These are phyloP conservation scores for Therioaphis trifolii DNA, from an alignment of 2,888 invertebrate genomes.

Conservation along the genomic window DNA sequence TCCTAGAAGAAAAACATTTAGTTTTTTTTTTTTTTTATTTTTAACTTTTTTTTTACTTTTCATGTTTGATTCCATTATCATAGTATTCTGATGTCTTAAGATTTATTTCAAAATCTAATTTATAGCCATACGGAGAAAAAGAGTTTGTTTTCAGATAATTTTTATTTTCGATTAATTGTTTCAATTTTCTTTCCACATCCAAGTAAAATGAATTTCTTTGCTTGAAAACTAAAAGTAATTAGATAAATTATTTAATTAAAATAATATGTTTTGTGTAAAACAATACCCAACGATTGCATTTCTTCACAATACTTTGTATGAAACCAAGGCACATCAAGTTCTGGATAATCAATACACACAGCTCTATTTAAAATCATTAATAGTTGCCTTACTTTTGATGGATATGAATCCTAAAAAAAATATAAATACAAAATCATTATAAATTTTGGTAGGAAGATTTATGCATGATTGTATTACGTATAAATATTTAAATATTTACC, in stretches of 20 bases:
- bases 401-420: constrained; percentile 71
- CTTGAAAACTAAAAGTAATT: constrained; percentile 64
- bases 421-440: background rate
- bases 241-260: constrained; percentile 4
- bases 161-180: constrained; percentile 67
- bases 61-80: background rate
- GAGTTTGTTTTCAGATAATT: constrained; percentile 67
- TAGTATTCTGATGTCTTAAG: constrained; percentile 63
- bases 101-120: constrained; percentile 69
- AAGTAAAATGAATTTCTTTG: constrained; percentile 64
- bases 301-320: constrained; percentile 75
- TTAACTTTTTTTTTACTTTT: constrained; percentile 25
- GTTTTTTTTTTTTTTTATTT: too few relatives aligned
- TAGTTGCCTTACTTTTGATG: constrained; percentile 71
- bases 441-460: background rate
- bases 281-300: constrained; percentile 70
- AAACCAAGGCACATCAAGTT: constrained; percentile 76
- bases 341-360: constrained; percentile 75
- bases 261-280: constrained; percentile 36
- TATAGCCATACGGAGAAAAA: constrained; percentile 70
- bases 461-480: background rate
- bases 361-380: constrained; percentile 76
- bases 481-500: constrained; percentile 12
- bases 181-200: constrained; percentile 66
- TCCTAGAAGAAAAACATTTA: constrained; percentile 68